phyloP scores from a whole-genome alignment of 1,140 invertebrate genomes.

The Tribolium madens region DNA sequence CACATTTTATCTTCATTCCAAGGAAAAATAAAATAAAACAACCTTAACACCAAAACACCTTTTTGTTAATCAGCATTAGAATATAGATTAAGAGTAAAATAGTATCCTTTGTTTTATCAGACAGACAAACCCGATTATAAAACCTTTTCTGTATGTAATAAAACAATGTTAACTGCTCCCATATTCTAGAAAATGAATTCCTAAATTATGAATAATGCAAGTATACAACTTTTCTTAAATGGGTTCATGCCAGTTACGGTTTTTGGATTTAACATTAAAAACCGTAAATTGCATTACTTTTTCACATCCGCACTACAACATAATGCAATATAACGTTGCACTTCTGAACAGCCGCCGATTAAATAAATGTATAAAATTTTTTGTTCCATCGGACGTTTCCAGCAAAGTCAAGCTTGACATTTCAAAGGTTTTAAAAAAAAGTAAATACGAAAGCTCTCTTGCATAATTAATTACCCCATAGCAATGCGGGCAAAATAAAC shows the following conservation, averaged over 20 bases:
- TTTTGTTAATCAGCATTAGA: too few species aligned
- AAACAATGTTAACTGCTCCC: not conserved
- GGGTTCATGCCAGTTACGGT: not conserved
- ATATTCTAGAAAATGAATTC: not conserved
- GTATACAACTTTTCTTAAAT: not conserved
- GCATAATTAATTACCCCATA: not conserved
- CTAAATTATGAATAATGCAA: not conserved
- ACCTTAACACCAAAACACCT: too few species aligned
- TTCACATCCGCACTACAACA: conserved; percentile 1
- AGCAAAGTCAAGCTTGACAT: not conserved
- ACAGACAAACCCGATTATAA: too few species aligned
- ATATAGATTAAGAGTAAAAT: too few species aligned
- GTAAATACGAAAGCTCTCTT: not conserved
- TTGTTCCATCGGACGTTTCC: too few species aligned
- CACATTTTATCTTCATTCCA: too few species aligned
- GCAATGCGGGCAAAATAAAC: not conserved
- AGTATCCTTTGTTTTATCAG: too few species aligned
- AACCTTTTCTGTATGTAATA: not conserved
- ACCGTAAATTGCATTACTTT: conserved; percentile 12
- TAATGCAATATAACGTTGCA: not conserved
- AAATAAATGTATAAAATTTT: too few species aligned
- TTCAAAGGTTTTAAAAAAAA: not conserved
- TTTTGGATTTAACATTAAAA: not conserved
- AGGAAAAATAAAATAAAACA: too few species aligned
- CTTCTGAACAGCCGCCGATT: not conserved